phyloP scores from a whole-genome alignment of 2,113 vertebrate genomes.

The Argyrosomus japonicus region DNA sequence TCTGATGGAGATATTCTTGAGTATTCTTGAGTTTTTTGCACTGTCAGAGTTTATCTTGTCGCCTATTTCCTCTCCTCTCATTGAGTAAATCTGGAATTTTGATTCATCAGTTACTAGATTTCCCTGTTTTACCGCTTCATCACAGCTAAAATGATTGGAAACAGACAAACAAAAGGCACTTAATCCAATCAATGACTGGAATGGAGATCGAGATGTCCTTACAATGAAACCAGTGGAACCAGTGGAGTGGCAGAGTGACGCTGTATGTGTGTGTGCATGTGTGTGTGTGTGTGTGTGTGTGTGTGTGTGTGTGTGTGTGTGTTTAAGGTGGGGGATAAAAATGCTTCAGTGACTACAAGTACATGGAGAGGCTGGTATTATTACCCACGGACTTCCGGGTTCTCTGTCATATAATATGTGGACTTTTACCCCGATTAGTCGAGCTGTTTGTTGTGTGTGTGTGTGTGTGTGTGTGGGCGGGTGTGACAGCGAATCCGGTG shows the following conservation, averaged over 20 bases:
- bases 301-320: slow-evolving; percentile 48
- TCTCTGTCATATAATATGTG: slow-evolving; percentile 63
- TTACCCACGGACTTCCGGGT: slow-evolving; percentile 63
- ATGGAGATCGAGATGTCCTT: slow-evolving; percentile 46
- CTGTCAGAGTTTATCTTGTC: neutral
- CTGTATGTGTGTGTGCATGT: slow-evolving; percentile 36
- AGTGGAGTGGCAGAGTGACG: slow-evolving; percentile 67
- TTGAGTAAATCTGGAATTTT: neutral
- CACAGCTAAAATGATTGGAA: slow-evolving; percentile 31
- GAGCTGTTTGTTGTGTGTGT: slow-evolving; percentile 54
- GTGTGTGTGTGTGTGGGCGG: slow-evolving; percentile 19
- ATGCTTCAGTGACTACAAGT: slow-evolving; percentile 52
- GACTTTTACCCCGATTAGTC: slow-evolving; percentile 71
- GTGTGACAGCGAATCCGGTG: neutral
- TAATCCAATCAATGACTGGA: slow-evolving; percentile 56
- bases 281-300: slow-evolving; percentile 52
- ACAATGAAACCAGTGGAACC: slow-evolving; percentile 77
- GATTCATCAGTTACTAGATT: neutral
- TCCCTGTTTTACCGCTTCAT: slow-evolving; percentile 42
- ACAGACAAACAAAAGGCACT: slow-evolving; percentile 29
- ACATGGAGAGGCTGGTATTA: slow-evolving; percentile 53
- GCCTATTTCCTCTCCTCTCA: neutral
- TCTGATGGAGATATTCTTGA: neutral
- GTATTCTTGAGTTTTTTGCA: neutral
- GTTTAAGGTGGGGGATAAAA: slow-evolving; percentile 68